These are phyloP conservation scores for Dryocosmus kuriphilus DNA, from an alignment of 2,888 invertebrate species.

Conservation along the genomic window DNA sequence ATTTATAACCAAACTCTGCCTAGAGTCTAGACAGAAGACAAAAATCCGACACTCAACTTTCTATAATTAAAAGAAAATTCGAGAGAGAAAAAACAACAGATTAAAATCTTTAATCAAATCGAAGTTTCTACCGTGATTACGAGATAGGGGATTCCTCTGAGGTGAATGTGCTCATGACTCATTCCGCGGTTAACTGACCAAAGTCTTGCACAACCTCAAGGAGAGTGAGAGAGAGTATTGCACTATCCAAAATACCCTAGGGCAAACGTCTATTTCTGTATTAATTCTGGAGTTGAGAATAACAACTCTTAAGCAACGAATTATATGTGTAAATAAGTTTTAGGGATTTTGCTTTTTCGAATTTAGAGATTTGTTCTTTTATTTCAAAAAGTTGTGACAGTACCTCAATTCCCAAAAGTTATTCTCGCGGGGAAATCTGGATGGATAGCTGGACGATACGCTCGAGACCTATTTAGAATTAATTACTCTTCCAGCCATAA, in stretches of 20 bases:
- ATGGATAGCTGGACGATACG: constrained; percentile 68
- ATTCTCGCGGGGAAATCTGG: constrained; percentile 61
- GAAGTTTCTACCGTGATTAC: background rate
- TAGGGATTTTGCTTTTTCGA: background rate
- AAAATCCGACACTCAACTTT: background rate
- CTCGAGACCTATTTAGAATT: constrained; percentile 70
- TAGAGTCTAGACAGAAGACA: background rate
- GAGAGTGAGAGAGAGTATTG: constrained; percentile 22
- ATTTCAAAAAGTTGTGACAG: constrained; percentile 68
- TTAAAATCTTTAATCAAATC: background rate
- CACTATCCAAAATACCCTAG: constrained; percentile 35
- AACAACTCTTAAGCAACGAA: background rate
- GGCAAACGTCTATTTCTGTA: constrained; percentile 26
- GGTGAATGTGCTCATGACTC: constrained; percentile 32
- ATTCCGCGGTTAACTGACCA: constrained; percentile 3
- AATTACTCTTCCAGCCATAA: constrained; percentile 63
- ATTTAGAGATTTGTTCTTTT: constrained; percentile 3
- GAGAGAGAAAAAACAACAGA: background rate
- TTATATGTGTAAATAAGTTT: background rate
- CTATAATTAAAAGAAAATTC: background rate
- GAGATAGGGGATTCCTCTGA: constrained; percentile 11
- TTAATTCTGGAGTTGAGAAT: constrained; percentile 17
- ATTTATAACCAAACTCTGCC: background rate
- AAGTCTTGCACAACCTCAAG: constrained; percentile 14
- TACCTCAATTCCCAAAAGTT: constrained; percentile 68